phyloP scores from a whole-genome alignment of 1,140 invertebrate genomes.

The Heliconius melpomene region DNA sequence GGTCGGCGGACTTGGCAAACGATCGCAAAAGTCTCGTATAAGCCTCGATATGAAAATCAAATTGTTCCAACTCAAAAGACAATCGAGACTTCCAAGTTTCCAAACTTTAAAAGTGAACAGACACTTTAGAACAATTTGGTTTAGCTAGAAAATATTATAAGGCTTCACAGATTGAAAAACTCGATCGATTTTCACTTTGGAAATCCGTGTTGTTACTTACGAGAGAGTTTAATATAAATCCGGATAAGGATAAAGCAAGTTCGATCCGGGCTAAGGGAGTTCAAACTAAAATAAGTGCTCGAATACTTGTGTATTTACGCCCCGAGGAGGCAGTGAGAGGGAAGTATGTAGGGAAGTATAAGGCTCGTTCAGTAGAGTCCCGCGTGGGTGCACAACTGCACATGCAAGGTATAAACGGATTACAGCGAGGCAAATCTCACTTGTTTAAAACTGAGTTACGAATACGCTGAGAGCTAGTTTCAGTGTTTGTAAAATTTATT shows the following conservation, averaged over 20 bases:
- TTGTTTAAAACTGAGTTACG: slow-evolving; percentile 70
- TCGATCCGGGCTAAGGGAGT: slow-evolving; percentile 69
- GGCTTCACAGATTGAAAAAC: slow-evolving; percentile 27
- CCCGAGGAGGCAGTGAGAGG: slow-evolving; percentile 53
- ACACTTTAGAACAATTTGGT: slow-evolving; percentile 29
- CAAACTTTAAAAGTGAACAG: slow-evolving; percentile 36
- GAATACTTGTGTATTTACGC: slow-evolving; percentile 64
- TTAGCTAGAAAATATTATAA: slow-evolving; percentile 42
- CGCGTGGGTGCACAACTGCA: slow-evolving; percentile 61
- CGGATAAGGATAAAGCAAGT: slow-evolving; percentile 52
- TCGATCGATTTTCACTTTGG: slow-evolving; percentile 41
- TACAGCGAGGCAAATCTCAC: slow-evolving; percentile 55
- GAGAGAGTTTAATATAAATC: slow-evolving; percentile 50
- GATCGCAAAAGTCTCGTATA: slow-evolving; percentile 19
- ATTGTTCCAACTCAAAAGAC: slow-evolving; percentile 41
- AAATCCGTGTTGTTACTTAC: slow-evolving; percentile 41
- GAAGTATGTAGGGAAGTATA: slow-evolving; percentile 50
- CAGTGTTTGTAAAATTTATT: not conserved
- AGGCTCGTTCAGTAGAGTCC: slow-evolving; percentile 45
- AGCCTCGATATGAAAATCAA: slow-evolving; percentile 43
- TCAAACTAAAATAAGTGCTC: slow-evolving; percentile 68
- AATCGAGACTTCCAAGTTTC: slow-evolving; percentile 42
- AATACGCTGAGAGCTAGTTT: slow-evolving; percentile 45
- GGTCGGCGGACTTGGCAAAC: slow-evolving; percentile 27
- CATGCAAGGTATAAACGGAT: slow-evolving; percentile 52